These are phyloP conservation scores for Centroberyx gerrardi DNA, from an alignment of 2,797 vertebrate species.

Conservation along the genomic window DNA sequence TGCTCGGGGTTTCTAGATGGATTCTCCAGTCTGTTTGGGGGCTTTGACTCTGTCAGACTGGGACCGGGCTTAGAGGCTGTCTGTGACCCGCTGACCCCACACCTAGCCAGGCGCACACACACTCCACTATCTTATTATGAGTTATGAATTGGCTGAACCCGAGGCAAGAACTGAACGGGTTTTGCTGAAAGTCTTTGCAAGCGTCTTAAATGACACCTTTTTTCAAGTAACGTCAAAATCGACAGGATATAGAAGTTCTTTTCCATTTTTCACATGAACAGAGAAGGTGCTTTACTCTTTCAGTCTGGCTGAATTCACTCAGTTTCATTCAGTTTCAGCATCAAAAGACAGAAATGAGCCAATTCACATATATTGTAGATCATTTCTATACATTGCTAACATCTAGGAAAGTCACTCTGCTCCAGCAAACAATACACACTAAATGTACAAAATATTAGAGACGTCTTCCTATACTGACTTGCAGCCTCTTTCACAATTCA, in stretches of 20 bases:
- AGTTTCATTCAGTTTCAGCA: not conserved
- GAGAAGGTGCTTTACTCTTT: not conserved
- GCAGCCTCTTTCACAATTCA: too few relatives aligned
- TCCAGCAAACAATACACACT: too few relatives aligned
- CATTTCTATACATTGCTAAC: too few relatives aligned
- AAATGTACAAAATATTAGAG: too few relatives aligned
- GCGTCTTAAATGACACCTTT: conserved; percentile 22
- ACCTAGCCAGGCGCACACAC: conserved; percentile 67
- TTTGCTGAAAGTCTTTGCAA: conserved; percentile 40
- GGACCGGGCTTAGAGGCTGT: conserved; percentile 62
- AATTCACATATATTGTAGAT: not conserved
- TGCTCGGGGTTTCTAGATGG: conserved; percentile 74
- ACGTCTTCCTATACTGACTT: too few relatives aligned
- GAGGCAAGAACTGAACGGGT: conserved; percentile 12
- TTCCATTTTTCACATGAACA: not conserved
- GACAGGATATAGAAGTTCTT: conserved; percentile 4
- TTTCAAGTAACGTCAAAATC: conserved; percentile 25
- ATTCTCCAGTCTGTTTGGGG: conserved; percentile 81
- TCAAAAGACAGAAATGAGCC: not conserved
- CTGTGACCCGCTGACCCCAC: conserved; percentile 80
- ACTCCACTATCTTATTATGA: conserved; percentile 36
- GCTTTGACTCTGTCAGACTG: conserved; percentile 54
- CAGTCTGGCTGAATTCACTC: not conserved
- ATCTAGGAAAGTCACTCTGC: too few relatives aligned
- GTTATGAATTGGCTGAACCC: conserved; percentile 57